Evolutionary conservation across 1,140 invertebrate genomes (phyloP).

Genomic region (Heterodera carotae): DNA sequence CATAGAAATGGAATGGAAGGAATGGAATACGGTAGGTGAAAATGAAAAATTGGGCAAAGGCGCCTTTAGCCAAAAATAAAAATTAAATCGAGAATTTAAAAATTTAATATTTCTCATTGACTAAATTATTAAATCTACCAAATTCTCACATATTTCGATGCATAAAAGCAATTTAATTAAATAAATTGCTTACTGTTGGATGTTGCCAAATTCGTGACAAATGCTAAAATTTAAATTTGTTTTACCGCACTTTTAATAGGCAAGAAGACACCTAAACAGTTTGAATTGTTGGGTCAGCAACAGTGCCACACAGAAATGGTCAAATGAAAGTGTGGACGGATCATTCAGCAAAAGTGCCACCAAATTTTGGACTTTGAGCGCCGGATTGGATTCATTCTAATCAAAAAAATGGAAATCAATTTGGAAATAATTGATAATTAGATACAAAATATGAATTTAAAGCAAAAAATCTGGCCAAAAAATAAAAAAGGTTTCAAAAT

Average conservation of each 20-base stretch:
- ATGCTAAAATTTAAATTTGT: slow-evolving; percentile 3
- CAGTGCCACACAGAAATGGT: slow-evolving; percentile 15
- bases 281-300: slow-evolving; percentile 14
- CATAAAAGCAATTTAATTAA: not conserved
- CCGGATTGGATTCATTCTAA: not conserved
- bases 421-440: not conserved
- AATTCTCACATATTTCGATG: no score
- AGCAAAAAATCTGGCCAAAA: not conserved
- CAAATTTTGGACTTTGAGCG: not conserved
- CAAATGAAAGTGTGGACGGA: not conserved
- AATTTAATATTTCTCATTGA: no score
- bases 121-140: no score
- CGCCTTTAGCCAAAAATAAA: no score
- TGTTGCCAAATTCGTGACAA: not conserved
- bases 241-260: not conserved
- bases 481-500: no score
- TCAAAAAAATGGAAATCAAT: not conserved
- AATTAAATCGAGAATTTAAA: no score
- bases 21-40: no score
- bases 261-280: slow-evolving; percentile 12
- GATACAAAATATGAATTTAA: not conserved
- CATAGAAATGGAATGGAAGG: no score
- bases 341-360: not conserved
- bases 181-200: slow-evolving; percentile 10
- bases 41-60: no score